These are phyloP conservation scores for Eristalinus sepulchralis DNA, from an alignment of 2,888 invertebrate species.

Conservation along the genomic window DNA sequence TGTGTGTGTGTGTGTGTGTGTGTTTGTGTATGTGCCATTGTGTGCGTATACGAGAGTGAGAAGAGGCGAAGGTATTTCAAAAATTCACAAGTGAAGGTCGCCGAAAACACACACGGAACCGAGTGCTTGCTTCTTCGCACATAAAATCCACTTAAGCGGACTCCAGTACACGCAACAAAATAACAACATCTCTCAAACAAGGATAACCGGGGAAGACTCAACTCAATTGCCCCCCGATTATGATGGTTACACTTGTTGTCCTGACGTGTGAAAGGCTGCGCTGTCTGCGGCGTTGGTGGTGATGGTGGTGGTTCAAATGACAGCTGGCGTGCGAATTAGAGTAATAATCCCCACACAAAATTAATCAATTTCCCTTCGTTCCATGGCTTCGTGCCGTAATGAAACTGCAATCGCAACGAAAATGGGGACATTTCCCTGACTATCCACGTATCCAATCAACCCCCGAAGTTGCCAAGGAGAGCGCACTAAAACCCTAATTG, in stretches of 20 bases:
- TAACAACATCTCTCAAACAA: constrained; percentile 12
- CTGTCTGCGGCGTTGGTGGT: no score
- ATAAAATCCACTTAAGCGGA: neutral
- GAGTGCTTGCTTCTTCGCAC: neutral
- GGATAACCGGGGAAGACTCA: neutral
- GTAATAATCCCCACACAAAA: neutral
- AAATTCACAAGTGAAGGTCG: neutral
- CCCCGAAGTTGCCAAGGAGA: neutral
- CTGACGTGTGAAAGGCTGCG: neutral
- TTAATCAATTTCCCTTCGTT: neutral
- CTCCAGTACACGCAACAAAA: neutral
- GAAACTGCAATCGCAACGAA: neutral
- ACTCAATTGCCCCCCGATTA: constrained; percentile 1
- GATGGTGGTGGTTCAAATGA: constrained; percentile 25
- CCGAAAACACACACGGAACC: neutral
- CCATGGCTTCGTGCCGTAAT: neutral
- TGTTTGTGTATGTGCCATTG: neutral
- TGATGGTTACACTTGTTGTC: constrained; percentile 26
- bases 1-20: no score
- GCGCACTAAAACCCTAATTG: neutral
- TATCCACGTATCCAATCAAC: constrained; percentile 6
- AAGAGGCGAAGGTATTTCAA: neutral
- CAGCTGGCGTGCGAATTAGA: constrained; percentile 48
- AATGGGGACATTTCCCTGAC: neutral
- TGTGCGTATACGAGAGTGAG: no score